Base-by-base conservation (phyloP, 1,140 invertebrate species). In the Muscidifurax raptorellus region DNA sequence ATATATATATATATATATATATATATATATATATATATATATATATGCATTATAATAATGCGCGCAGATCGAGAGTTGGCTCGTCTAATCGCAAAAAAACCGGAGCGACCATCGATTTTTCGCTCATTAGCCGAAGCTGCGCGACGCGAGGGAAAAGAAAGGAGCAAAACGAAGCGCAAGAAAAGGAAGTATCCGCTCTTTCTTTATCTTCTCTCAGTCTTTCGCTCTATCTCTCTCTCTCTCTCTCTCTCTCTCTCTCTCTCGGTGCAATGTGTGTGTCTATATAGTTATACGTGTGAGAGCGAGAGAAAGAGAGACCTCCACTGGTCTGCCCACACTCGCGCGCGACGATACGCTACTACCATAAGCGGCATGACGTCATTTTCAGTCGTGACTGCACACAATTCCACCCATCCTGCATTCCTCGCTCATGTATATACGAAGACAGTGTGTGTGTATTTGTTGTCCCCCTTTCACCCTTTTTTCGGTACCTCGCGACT, bases 401-500 rank as follows among this genome's bases (percentile, higher is more conserved):
- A 83, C 82, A 84, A 88, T 27, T 84, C 86, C 80, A 80, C 77
- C 87, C 84, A 86, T 89, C 81, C 87, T 75, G 69, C 67, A 74
- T 79, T 88, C 81, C 67, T 82, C 84, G 47, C 67, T 25, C 75
- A 32, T 44, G 67, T 84, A 67, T 78, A 1, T 59, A 10, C 30
- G 25, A 12, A 18, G 27, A 7, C 12, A 15, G 2, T 9, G 13
- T 22, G 25, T n/a, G 27, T 30, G 1, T 72, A 36, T 27, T 67
- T 52, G 72, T 52, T 47, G 67, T 85, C 80, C 74, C 82, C 79
- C 85, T 86, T 85, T 76, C 80, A 59, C 83, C 76, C 59, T 81
- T 77, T 86, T 79, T 75, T 59, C 75, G 67, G 59, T 64, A 75
- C 80, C 79, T 82, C 80, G 80, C 64, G 64, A 18, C 83, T 83